Base-by-base conservation (phyloP, 2,797 vertebrate genomes). In the Platyrinchus mystaceus region DNA sequence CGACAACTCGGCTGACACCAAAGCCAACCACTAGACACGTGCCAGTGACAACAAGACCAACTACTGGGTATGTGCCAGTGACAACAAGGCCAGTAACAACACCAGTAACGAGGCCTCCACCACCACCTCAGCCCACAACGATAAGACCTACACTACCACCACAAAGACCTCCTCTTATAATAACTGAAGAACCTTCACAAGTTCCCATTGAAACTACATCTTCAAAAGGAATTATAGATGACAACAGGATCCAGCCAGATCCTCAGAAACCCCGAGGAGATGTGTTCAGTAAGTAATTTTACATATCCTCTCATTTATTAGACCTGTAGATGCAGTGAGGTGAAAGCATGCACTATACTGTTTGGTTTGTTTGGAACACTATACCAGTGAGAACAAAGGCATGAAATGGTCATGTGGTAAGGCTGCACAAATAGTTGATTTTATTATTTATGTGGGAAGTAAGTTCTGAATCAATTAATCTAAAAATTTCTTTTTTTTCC, bases 191-290 rank as follows among this genome's bases (percentile, higher is more conserved):
- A 68, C 97, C 98, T n/a, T 81, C 87, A 4, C 68, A 28, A 20
- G 14, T 82, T 86, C 84, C 97, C 6, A 79, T 80, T 27, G 96
- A 95, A 94, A 73, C 97, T 5, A 96, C 97, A 3, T 66, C 89
- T 70, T 84, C 93, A 4, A 90, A 93, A 4, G 97, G 91, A 87
- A 93, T 97, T 39, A 96, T 98, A 1, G 97, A 98, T 52, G 98
- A 99, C 97, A 99, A 99, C 98, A 98, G 97, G 94, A 99, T 99
- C 93, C 98, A 98, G 90, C 98, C 98, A 71, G 98, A 99, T 43
- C 98, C 98, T 17, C 98, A 98, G 97, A 99, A 99, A 96, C 99
- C 99, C 86, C 98, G 99, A 97, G 99, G 99, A 52, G 99, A 99
- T 34, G 99, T 99, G 37, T 99, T 99, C 97, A 99, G 99, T 99